These are phyloP conservation scores for Galeopterus variegatus DNA, from an alignment of 2,113 vertebrate species.

Conservation along the genomic window DNA sequence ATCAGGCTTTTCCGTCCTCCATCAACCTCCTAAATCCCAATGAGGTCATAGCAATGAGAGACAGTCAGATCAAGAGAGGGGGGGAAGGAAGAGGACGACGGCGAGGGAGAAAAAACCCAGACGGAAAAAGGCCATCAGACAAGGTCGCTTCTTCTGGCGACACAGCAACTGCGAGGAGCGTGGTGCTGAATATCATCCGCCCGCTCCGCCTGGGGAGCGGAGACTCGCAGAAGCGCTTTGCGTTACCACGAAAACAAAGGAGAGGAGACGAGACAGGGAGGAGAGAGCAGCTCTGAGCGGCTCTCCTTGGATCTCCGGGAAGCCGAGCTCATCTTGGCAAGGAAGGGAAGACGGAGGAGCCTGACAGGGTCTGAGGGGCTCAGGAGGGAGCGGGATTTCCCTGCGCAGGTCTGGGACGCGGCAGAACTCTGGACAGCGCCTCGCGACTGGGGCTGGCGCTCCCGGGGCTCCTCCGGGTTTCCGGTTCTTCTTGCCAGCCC, in stretches of 20 bases:
- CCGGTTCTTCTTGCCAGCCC: background rate
- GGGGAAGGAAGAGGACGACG: conserved; percentile 63
- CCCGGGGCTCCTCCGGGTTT: background rate
- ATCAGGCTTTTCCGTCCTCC: conserved; percentile 75
- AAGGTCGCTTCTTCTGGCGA: conserved; percentile 86
- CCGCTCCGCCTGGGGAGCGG: conserved; percentile 47
- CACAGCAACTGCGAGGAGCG: conserved; percentile 72
- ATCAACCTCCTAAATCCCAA: conserved; percentile 75
- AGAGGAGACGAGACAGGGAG: background rate
- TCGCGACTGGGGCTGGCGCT: background rate
- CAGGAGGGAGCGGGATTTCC: background rate
- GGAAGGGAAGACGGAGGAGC: background rate
- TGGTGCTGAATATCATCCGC: conserved; percentile 80
- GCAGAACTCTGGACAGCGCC: conserved; percentile 88
- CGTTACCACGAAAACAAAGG: conserved; percentile 79
- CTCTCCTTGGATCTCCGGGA: background rate
- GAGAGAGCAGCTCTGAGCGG: background rate
- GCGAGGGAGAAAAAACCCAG: conserved; percentile 64
- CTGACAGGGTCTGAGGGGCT: background rate
- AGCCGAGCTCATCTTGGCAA: background rate
- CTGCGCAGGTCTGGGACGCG: conserved; percentile 44
- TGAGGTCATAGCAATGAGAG: conserved; percentile 89
- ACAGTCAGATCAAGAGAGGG: conserved; percentile 67
- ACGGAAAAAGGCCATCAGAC: conserved; percentile 85
- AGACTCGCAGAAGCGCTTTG: conserved; percentile 52